Base-by-base conservation (phyloP, 2,113 vertebrate genomes). In the Oncorhynchus nerka region DNA sequence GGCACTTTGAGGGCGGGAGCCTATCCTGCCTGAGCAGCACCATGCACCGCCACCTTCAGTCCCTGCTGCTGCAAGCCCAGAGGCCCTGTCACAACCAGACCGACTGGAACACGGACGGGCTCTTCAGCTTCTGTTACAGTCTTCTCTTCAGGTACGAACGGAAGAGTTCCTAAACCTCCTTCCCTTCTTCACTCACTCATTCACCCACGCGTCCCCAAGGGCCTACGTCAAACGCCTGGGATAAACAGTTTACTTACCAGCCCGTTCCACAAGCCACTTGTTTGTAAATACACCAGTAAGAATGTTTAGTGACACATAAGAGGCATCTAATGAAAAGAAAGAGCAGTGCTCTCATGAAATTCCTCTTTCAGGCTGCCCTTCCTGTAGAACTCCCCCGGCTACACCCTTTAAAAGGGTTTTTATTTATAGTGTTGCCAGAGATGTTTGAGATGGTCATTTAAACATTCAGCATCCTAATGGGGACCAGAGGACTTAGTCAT, bases 61-160 rank as follows among this genome's bases (percentile, higher is more conserved):
- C 80, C 0, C 19, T 94, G 32, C 82, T 97, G 86, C 81, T 97
- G 86, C 89, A 92, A 87, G 83, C 81, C 0, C 89, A 94, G 61
- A 78, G 78, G 11, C 4, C 66, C 0, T 55, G 51, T 55, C 81
- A 75, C 2, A 84, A 82, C 30, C 89, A 78, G 84, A 73, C 79
- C 20, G 87, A 91, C 85, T 96, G 96, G 96, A 93, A 85, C 20
- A 84, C 94, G 62, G 87, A 89, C 9, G 94, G 93, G 4, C 90
- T 97, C 9, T 93, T 97, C 16, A 72, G 92, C 62, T 92, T 97
- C 71, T 92, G 87, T 55, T 96, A 96, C 76, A 80, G 91, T n/a
- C 34, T 89, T 22, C 90, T 96, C 66, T 93, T 97, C 84, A 94
- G 94, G 96, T 97, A 90, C 73, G 88, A 96, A 90, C 73, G 89